phyloP scores from a whole-genome alignment of 2,113 vertebrate species.

The Rallus limicola region DNA sequence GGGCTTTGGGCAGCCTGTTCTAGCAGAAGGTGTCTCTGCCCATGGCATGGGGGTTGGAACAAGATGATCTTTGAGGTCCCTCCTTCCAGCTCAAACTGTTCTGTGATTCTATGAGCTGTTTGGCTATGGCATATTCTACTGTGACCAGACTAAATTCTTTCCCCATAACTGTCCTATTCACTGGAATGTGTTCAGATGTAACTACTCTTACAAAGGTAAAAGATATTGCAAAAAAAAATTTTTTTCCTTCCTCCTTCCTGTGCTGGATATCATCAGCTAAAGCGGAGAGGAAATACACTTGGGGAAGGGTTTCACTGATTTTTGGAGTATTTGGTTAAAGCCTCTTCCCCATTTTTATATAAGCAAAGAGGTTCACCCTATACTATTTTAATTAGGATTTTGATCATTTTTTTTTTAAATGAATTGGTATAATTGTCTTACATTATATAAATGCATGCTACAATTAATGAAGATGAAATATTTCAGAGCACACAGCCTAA shows the following conservation, averaged over 20 bases:
- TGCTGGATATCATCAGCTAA: neutral
- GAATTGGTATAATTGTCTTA: neutral
- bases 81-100: too few relatives aligned
- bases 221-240: neutral
- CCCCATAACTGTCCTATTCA: neutral
- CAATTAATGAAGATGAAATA: neutral
- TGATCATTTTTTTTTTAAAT: neutral
- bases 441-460: neutral
- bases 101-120: neutral
- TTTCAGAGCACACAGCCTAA: neutral
- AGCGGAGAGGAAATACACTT: neutral
- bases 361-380: neutral
- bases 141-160: constrained; percentile 25
- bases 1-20: too few relatives aligned
- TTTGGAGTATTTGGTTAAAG: neutral
- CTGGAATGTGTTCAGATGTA: neutral
- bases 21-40: too few relatives aligned
- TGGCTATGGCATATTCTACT: neutral
- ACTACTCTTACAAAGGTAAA: neutral
- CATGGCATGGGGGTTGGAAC: too few relatives aligned
- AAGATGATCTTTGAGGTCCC: too few relatives aligned
- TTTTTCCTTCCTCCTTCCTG: neutral
- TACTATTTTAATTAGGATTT: neutral
- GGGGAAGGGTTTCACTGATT: neutral
- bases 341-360: neutral